phyloP scores from a whole-genome alignment of 2,888 invertebrate genomes.

The Catocala sponsa region DNA sequence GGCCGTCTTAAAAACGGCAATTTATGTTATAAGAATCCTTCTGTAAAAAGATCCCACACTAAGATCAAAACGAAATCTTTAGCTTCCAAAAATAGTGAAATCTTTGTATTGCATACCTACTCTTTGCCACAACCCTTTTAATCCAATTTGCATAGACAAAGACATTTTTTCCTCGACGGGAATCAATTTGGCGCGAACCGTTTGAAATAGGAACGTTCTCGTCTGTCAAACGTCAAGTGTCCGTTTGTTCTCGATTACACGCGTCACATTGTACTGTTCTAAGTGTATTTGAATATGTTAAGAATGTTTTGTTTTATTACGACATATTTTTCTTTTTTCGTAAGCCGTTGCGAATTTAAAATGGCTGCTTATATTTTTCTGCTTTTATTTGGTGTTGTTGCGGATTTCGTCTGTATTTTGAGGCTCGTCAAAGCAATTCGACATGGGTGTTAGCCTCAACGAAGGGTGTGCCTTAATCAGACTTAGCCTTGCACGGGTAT shows the following conservation, averaged over 20 bases:
- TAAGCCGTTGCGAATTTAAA: slow-evolving; percentile 12
- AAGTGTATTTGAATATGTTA: slow-evolving; percentile 25
- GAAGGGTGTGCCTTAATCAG: slow-evolving; percentile 3
- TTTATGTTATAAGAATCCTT: background rate
- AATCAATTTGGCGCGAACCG: slow-evolving; percentile 36
- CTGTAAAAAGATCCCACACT: background rate
- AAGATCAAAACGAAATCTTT: background rate
- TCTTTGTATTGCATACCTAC: background rate
- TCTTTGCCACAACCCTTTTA: slow-evolving; percentile 1
- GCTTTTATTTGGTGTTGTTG: background rate
- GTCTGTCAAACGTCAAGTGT: slow-evolving; percentile 42
- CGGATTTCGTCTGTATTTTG: slow-evolving; percentile 6
- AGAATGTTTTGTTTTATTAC: slow-evolving; percentile 9
- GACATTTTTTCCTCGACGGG: slow-evolving; percentile 33
- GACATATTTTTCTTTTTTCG: background rate
- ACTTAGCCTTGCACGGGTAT: too few species aligned
- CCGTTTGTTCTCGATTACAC: slow-evolving; percentile 34
- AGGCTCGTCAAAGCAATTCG: slow-evolving; percentile 11
- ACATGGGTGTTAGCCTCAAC: slow-evolving; percentile 15
- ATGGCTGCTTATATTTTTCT: slow-evolving; percentile 11
- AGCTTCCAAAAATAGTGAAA: background rate
- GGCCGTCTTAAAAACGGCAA: too few species aligned
- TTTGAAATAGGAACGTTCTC: slow-evolving; percentile 49
- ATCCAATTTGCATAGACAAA: slow-evolving; percentile 18
- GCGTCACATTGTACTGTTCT: slow-evolving; percentile 22